A percentile compares a stretch with the other conserved stretches of the same genome.
phyloP scores from a whole-genome alignment of 2,888 invertebrate species.

The Venustoraphidia nigricollis region DNA sequence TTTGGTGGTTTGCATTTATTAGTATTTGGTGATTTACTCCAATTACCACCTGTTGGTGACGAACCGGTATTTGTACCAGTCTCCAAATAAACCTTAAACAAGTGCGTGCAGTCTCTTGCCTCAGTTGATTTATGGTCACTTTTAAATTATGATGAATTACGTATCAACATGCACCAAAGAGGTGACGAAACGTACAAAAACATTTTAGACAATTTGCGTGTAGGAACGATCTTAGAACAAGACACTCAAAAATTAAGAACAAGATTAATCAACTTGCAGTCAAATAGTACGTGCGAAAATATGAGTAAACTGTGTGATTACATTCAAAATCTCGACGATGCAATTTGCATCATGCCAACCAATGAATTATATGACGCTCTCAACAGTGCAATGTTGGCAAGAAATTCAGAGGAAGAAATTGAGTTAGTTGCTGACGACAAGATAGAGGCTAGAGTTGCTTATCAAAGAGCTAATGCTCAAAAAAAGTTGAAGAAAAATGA shows the following conservation, averaged over 20 bases:
- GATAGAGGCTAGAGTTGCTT: conserved; percentile 11
- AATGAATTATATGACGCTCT: conserved; percentile 16
- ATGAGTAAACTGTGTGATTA: conserved; percentile 13
- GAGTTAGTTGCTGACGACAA: conserved; percentile 12
- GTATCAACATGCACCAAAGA: conserved; percentile 17
- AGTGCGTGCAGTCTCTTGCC: conserved; percentile 14
- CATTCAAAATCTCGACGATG: conserved; percentile 12
- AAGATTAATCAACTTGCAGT: conserved; percentile 8
- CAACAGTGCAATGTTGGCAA: conserved; percentile 16
- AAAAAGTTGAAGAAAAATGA: conserved; percentile 10
- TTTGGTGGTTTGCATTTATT: conserved; percentile 18
- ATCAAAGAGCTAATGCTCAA: conserved; percentile 10
- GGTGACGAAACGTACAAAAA: conserved; percentile 11
- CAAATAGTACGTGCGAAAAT: conserved; percentile 3
- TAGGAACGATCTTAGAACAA: too few relatives aligned
- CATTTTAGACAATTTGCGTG: conserved; percentile 8
- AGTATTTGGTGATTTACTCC: conserved; percentile 19
- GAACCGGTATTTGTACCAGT: conserved; percentile 16
- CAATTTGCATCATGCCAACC: conserved; percentile 18
- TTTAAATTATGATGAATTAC: conserved; percentile 17
- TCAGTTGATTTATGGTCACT: conserved; percentile 14
- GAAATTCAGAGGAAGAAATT: conserved; percentile 13
- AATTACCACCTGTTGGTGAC: conserved; percentile 18
- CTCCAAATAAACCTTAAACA: conserved; percentile 12
- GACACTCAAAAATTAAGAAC: too few relatives aligned